Percentiles rank a stretch among this genome's conserved stretches.
These are phyloP conservation scores for Pseudopleuronectes americanus DNA, from an alignment of 2,797 vertebrate genomes.

Conservation along the genomic window DNA sequence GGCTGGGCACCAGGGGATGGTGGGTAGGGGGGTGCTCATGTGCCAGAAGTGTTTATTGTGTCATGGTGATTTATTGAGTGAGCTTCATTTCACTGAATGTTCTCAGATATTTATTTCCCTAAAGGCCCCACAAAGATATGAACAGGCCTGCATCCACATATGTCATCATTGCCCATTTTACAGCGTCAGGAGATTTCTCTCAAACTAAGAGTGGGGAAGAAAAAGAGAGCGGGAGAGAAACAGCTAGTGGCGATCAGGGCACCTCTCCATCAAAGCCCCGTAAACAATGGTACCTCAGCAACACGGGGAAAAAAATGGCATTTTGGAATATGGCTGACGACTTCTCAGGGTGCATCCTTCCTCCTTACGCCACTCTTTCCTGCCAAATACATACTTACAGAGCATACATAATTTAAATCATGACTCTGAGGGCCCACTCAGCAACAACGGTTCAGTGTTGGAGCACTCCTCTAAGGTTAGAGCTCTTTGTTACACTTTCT, in stretches of 20 bases:
- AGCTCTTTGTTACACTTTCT: constrained; percentile 54
- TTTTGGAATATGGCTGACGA: constrained; percentile 81
- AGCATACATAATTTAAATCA: constrained; percentile 79
- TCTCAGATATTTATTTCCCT: constrained; percentile 99
- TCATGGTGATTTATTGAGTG: constrained; percentile 99
- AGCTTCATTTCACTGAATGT: constrained; percentile 99
- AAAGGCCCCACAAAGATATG: constrained; percentile 99
- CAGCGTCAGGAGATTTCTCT: constrained; percentile 99
- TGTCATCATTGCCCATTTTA: constrained; percentile 99
- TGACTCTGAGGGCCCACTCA: constrained; percentile 70
- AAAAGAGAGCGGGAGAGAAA: constrained; percentile 64
- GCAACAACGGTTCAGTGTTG: constrained; percentile 59
- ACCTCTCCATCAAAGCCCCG: constrained; percentile 84
- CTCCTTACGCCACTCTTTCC: constrained; percentile 53
- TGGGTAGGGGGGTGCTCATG: constrained; percentile 88
- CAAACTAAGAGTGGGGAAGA: constrained; percentile 79
- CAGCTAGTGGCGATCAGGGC: constrained; percentile 86
- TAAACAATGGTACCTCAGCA: constrained; percentile 84
- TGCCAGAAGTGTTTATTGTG: constrained; percentile 99
- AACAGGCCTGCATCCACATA: constrained; percentile 99
- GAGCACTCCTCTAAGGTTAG: constrained; percentile 64
- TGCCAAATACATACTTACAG: constrained; percentile 82
- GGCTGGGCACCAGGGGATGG: constrained; percentile 78
- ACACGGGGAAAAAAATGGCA: constrained; percentile 72
- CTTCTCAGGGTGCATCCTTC: constrained; percentile 68